Percentiles rank a stretch among this genome's conserved stretches.
These are phyloP conservation scores for Anguilla pacifica DNA, from an alignment of 2,797 vertebrate genomes.

Conservation along the genomic window DNA sequence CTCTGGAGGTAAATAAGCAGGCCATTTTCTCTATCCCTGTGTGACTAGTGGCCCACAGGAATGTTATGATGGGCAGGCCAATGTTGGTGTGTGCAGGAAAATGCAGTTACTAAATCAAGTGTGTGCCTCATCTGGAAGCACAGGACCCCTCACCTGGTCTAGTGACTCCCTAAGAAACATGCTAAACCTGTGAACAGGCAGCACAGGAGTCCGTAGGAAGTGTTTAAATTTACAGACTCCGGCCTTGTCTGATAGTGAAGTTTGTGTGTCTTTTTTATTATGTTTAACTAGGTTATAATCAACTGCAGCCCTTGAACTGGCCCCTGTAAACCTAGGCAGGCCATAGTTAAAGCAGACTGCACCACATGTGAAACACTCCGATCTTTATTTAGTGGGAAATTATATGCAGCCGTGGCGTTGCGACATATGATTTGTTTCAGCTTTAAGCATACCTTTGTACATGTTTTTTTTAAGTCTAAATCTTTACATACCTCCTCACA, in stretches of 20 bases:
- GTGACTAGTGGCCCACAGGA: neutral
- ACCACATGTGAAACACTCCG: neutral
- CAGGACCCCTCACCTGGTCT: neutral
- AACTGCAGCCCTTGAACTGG: neutral
- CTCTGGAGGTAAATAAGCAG: neutral
- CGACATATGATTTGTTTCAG: neutral
- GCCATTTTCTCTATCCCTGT: neutral
- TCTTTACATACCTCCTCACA: neutral
- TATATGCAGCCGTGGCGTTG: neutral
- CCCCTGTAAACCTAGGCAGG: conserved; percentile 15
- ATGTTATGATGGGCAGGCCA: neutral
- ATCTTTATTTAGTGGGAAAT: neutral
- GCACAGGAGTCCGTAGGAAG: neutral
- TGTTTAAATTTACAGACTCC: neutral
- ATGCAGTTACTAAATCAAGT: neutral
- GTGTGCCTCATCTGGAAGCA: neutral
- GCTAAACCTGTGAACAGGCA: neutral
- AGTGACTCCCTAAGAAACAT: neutral
- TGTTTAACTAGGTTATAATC: conserved; percentile 15
- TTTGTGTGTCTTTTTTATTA: conserved; percentile 16
- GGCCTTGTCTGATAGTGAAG: conserved; percentile 3
- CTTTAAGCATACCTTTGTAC: neutral
- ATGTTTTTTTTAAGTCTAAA: neutral
- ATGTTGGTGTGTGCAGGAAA: neutral
- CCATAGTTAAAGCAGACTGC: neutral